Evolutionary conservation across 2,888 invertebrate genomes (phyloP), one percentile per base, ranked within the genome.

Genomic region (Xanthorhoe spadicearia): DNA sequence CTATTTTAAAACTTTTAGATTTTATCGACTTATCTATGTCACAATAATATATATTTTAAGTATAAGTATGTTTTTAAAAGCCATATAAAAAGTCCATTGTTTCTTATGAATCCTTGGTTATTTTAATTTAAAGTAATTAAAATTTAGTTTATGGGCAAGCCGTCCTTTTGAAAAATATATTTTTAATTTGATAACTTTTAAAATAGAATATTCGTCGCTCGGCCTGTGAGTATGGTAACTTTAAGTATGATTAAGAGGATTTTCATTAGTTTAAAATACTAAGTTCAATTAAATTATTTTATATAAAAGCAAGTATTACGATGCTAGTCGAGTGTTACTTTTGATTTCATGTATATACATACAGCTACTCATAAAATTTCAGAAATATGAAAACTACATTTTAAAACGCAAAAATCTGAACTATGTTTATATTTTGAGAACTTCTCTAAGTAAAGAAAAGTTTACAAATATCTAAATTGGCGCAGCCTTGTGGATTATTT

Each of bases 271-370:
- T 68, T 68, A 69, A 64, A 65, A 68, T 64, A 69, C 61, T 68
- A 75, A 66, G 75, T 78, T 78, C 75, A 77, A 77, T 77, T 74
- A 75, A 77, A 76, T 73, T 74, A 68, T 71, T 71, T 72, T 71
- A 73, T 23, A 76, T 58, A 68, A 65, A 77, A 77, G 82, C 80
- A 75, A 90, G 91, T 92, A 91, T 91, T 91, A 91, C 83, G 91
- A 91, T 90, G 85, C 92, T 92, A 92, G 92, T 92, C 92, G 84
- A 81, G 79, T 81, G 80, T 79, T 79, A 75, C 80, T 84, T 84
- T 81, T 60, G 17, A 51, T 55, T 63, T 63, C 46, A 60, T 48
- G 55, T 56, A 10, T n/a, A 46, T 5, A 43, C n/a, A 54, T 13
- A 28, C 48, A 13, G 10, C 5, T 46, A 13, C 38, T 13, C 13